These are phyloP conservation scores for Adrianichthys oophorus DNA, from an alignment of 2,797 vertebrate species.

Conservation along the genomic window DNA sequence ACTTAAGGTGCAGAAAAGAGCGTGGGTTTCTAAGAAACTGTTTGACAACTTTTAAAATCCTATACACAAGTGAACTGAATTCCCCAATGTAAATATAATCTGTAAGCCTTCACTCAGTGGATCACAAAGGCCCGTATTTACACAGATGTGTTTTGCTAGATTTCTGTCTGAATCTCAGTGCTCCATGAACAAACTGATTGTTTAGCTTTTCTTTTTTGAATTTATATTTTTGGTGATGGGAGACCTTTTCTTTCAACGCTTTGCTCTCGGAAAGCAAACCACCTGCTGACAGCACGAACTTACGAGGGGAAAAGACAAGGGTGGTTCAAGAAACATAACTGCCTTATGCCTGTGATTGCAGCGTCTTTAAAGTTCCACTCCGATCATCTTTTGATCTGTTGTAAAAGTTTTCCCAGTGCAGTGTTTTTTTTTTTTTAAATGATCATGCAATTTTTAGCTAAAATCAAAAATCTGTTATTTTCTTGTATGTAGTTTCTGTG, in stretches of 20 bases:
- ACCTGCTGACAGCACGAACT: slow-evolving; percentile 46
- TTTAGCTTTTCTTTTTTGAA: slow-evolving; percentile 31
- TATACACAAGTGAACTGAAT: slow-evolving; percentile 12
- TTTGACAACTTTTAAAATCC: slow-evolving; percentile 9
- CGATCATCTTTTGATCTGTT: no score
- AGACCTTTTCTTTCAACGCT: slow-evolving; percentile 34
- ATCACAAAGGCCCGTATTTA: slow-evolving; percentile 27
- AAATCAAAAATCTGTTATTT: no score
- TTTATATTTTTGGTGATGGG: slow-evolving; percentile 27
- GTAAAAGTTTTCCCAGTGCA: no score
- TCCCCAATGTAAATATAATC: slow-evolving; percentile 17
- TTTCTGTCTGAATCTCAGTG: slow-evolving; percentile 25
- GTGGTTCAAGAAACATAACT: slow-evolving; percentile 21
- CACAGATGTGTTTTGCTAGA: slow-evolving; percentile 22
- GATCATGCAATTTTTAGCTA: no score
- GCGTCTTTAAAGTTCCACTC: no score
- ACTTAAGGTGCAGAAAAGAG: slow-evolving; percentile 8
- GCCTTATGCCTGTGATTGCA: slow-evolving; percentile 1
- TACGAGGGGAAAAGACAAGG: slow-evolving; percentile 24
- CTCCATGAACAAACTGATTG: slow-evolving; percentile 21
- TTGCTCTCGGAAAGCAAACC: slow-evolving; percentile 49
- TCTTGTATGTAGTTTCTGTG: no score
- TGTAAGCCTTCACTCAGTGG: slow-evolving; percentile 9
- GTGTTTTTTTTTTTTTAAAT: no score
- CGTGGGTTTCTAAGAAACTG: not conserved